phyloP scores from a whole-genome alignment of 2,797 vertebrate species.

The Remorina albescens region DNA sequence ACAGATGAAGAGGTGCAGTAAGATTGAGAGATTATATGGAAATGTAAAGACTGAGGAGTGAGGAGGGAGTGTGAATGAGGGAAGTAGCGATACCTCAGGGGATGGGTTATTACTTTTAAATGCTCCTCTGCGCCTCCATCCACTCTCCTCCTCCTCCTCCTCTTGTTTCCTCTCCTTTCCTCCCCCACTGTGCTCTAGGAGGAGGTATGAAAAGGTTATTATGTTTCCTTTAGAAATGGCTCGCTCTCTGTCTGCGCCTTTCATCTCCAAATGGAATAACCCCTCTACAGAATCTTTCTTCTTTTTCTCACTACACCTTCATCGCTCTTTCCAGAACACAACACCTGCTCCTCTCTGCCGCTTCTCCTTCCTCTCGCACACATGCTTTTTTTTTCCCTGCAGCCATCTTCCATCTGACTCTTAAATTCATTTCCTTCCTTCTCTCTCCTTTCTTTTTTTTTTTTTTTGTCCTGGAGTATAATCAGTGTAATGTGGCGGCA shows the following conservation, averaged over 20 bases:
- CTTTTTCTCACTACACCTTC: conserved; percentile 50
- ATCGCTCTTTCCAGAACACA: conserved; percentile 53
- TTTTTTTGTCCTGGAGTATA: conserved; percentile 21
- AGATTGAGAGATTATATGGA: conserved; percentile 64
- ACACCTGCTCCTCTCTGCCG: conserved; percentile 48
- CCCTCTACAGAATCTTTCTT: conserved; percentile 65
- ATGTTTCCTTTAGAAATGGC: conserved; percentile 82
- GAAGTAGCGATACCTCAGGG: conserved; percentile 64
- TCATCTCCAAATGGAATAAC: conserved; percentile 82
- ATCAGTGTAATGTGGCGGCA: conserved; percentile 37
- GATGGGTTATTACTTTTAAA: conserved; percentile 83
- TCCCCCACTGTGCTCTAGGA: conserved; percentile 67
- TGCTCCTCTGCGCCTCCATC: conserved; percentile 60
- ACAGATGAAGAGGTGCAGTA: conserved; percentile 19
- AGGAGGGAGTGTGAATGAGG: conserved; percentile 29
- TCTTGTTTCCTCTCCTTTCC: conserved; percentile 14
- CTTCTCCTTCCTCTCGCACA: conserved; percentile 1
- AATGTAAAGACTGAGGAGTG: conserved; percentile 58
- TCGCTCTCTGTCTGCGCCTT: conserved; percentile 72
- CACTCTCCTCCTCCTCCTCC: conserved; percentile 5
- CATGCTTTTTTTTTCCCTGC: not conserved
- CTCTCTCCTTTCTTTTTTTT: conserved; percentile 21
- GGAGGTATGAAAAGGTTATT: conserved; percentile 83
- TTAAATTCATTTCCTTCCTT: conserved; percentile 41
- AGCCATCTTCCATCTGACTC: conserved; percentile 36